Evolutionary conservation across 2,113 vertebrate species (phyloP).

Genomic region (Melanostigma gelatinosum): DNA sequence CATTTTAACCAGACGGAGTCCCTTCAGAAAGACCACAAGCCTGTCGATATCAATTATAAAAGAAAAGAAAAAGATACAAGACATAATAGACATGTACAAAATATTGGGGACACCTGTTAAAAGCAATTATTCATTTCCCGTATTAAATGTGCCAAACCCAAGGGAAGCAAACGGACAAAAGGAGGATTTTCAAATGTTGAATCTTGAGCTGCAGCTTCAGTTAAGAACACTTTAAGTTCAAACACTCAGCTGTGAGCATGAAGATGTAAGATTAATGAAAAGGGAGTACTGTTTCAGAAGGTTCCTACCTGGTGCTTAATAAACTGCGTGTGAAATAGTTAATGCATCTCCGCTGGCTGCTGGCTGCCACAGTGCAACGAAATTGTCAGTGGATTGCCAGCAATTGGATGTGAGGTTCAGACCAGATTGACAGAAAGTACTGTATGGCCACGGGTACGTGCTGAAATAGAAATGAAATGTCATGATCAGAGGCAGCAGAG

Average conservation of each 20-base stretch:
- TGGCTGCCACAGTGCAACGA: neutral
- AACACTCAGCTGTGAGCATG: constrained; percentile 6
- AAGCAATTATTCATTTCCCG: neutral
- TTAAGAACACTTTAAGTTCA: neutral
- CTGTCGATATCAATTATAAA: constrained; percentile 11
- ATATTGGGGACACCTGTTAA: neutral
- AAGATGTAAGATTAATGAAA: neutral
- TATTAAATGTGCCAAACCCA: constrained; percentile 4
- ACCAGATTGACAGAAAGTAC: constrained; percentile 34
- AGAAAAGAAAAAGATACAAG: neutral
- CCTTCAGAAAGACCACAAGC: neutral
- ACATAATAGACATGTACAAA: neutral
- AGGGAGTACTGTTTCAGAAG: neutral
- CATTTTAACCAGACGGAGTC: constrained; percentile 23
- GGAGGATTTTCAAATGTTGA: neutral
- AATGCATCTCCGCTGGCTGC: neutral
- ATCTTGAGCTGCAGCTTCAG: neutral
- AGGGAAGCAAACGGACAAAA: neutral
- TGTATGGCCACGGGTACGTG: constrained; percentile 7
- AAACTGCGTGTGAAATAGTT: constrained; percentile 5
- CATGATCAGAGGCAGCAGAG: constrained; percentile 23
- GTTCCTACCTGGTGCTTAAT: constrained; percentile 13
- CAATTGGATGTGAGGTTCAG: constrained; percentile 23
- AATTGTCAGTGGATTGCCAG: constrained; percentile 26
- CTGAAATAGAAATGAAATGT: constrained; percentile 42